phyloP scores from a whole-genome alignment of 2,888 invertebrate genomes.

The Xestobium rufovillosum region DNA sequence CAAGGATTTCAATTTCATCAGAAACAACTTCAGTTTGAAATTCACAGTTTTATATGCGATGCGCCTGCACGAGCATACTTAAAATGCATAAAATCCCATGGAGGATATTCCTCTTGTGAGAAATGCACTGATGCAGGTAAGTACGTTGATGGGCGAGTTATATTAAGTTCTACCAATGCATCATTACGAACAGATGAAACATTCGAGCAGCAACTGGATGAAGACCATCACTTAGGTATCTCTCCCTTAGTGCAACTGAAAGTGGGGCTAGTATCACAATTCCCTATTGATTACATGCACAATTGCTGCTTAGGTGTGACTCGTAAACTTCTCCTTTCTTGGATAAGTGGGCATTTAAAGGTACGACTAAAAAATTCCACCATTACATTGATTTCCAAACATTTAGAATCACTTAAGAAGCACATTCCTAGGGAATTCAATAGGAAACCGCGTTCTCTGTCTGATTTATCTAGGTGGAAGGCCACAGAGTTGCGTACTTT shows the following conservation, averaged over 20 bases:
- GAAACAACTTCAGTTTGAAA: too few relatives aligned
- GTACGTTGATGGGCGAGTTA: too few relatives aligned
- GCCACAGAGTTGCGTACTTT: slow-evolving; percentile 26
- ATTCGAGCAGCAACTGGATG: slow-evolving; percentile 11
- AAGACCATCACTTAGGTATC: slow-evolving; percentile 7
- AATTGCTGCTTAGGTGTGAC: slow-evolving; percentile 13
- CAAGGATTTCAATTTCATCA: too few relatives aligned
- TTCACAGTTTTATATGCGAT: too few relatives aligned
- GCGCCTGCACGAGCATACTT: too few relatives aligned
- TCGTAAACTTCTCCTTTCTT: slow-evolving; percentile 15
- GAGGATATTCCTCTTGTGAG: too few relatives aligned
- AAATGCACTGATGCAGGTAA: too few relatives aligned
- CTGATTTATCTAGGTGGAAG: slow-evolving; percentile 19
- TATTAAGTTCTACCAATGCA: too few relatives aligned
- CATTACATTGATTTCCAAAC: slow-evolving; percentile 13
- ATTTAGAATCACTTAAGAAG: slow-evolving; percentile 15
- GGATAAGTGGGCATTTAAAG: slow-evolving; percentile 7
- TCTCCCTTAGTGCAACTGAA: slow-evolving; percentile 6
- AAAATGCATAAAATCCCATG: too few relatives aligned
- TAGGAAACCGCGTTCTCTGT: slow-evolving; percentile 21
- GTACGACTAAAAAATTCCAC: too few relatives aligned
- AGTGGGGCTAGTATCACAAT: slow-evolving; percentile 14
- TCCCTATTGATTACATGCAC: slow-evolving; percentile 19
- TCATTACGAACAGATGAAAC: too few relatives aligned
- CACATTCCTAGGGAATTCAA: slow-evolving; percentile 21